A percentile compares a stretch with the other conserved stretches of the same genome.
Conservation (phyloP, 2,888 invertebrate genomes). For the Mellilla xanthometata region DNA sequence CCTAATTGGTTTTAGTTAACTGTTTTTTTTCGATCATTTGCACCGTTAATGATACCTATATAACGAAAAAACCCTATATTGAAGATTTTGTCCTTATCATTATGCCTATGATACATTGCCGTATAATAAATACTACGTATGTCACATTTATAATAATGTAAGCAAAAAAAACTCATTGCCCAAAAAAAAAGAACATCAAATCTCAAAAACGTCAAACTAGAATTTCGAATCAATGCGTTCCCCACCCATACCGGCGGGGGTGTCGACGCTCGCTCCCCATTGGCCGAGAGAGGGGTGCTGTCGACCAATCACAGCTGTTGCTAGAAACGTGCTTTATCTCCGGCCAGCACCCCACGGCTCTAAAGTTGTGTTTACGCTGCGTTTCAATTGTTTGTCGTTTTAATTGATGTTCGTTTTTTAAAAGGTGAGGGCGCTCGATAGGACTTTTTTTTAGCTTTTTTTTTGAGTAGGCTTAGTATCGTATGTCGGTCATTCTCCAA, state of each 20-base stretch:
- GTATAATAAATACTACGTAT: no score
- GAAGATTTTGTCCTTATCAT: no score
- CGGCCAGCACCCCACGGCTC: slow-evolving; percentile 50
- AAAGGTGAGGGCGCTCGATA: slow-evolving; percentile 39
- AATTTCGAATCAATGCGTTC: slow-evolving; percentile 13
- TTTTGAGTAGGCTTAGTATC: slow-evolving; percentile 27
- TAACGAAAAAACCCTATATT: no score
- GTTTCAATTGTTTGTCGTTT: slow-evolving; percentile 75
- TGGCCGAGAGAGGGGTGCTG: slow-evolving; percentile 48
- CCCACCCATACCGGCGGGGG: slow-evolving; percentile 39
- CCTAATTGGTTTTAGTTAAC: no score
- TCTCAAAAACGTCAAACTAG: slow-evolving; percentile 18
- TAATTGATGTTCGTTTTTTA: slow-evolving; percentile 70
- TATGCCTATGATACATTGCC: no score
- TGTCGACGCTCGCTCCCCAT: slow-evolving; percentile 43
- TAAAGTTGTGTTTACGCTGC: slow-evolving; percentile 74
- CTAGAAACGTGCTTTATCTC: slow-evolving; percentile 70
- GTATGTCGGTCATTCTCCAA: no score
- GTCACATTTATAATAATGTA: no score
- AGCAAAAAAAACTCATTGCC: slow-evolving; percentile 1
- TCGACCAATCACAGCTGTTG: slow-evolving; percentile 53
- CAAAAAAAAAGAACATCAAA: slow-evolving; percentile 36
- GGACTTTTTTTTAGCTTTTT: slow-evolving; percentile 18
- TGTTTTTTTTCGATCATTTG: no score
- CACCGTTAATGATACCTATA: no score